Base-by-base conservation (phyloP, 2,113 vertebrate genomes). In the Ciconia stormi region DNA sequence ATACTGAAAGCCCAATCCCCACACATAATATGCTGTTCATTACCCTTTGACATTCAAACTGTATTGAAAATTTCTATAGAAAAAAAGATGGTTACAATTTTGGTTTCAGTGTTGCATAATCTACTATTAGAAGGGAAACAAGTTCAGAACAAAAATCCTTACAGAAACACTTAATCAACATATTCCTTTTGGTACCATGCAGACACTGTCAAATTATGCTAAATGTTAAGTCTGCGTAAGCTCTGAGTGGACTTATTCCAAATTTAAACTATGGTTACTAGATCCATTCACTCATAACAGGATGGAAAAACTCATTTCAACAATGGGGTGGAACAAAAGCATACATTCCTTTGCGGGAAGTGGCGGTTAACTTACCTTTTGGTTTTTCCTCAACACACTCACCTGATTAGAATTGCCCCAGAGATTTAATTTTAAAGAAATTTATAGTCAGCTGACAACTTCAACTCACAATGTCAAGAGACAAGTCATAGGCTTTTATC, bases 281-380 rank as follows among this genome's bases (percentile, higher is more conserved):
- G 36, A 59, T 67, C 92, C 17, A 67, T 73, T 81, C 67, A 82
- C 44, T 65, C 42, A 9, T 30, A 94, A 61, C 49, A 97, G 87
- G 77, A 95, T 67, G 26, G 74, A 74, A 92, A 85, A 88, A 15
- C 47, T 79, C 53, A 23, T 46, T 90, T 76, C 42, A 94, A 22
- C 58, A 94, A 76, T 61, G 70, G 44, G 62, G 47, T 69, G 44
- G 56, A 87, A 96, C 47, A 88, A 95, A 94, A 80, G 25, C 58
- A 66, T 16, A 66, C 20, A 46, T 80, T 70, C 40, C 82, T 94
- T 72, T 93, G 46, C 78, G 92, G 74, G 34, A 91, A 82, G 36
- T 40, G 30, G 53, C 17, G 2, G 50, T 59, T 87, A 77, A 93
- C 87, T 95, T 83, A 96, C 94, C 89, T 95, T 94, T 70, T 95